Evolutionary conservation across 2,113 vertebrate genomes (phyloP).

Genomic region (Trematocara variabile): DNA sequence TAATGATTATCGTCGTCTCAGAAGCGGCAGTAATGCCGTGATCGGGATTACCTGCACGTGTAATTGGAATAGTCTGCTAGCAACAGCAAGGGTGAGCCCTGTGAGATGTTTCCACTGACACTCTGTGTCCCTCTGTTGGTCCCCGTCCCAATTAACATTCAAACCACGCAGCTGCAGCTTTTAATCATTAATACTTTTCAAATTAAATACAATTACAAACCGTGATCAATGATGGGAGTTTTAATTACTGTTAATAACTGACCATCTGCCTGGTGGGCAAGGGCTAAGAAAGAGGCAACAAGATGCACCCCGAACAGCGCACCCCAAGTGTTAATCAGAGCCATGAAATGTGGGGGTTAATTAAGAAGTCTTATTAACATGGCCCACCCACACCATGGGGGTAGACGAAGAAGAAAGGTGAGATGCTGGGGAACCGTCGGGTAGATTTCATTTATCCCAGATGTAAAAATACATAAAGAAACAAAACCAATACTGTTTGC

Average conservation of each 20-base stretch:
- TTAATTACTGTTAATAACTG: conserved; percentile 83
- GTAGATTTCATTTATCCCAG: not conserved
- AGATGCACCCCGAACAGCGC: conserved; percentile 58
- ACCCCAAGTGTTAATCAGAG: conserved; percentile 50
- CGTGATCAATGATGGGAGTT: conserved; percentile 77
- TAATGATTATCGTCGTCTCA: conserved; percentile 16
- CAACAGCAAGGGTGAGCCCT: conserved; percentile 31
- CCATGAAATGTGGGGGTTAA: conserved; percentile 49
- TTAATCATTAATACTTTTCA: conserved; percentile 77
- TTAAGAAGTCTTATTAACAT: conserved; percentile 45
- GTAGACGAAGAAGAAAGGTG: not conserved
- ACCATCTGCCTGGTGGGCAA: conserved; percentile 80
- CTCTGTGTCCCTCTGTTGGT: conserved; percentile 25
- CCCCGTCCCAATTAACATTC: conserved; percentile 55
- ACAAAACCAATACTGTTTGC: not conserved
- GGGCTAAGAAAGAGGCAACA: conserved; percentile 49
- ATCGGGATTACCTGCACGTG: conserved; percentile 1
- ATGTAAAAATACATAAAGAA: not conserved
- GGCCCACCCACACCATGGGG: conserved; percentile 13
- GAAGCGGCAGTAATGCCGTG: not conserved
- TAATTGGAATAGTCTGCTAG: conserved; percentile 21
- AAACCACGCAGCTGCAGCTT: conserved; percentile 45
- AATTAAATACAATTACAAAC: conserved; percentile 75
- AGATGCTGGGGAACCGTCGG: not conserved
- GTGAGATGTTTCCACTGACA: conserved; percentile 30